Conservation (phyloP, 2,113 vertebrate species). For the Phycodurus eques region DNA sequence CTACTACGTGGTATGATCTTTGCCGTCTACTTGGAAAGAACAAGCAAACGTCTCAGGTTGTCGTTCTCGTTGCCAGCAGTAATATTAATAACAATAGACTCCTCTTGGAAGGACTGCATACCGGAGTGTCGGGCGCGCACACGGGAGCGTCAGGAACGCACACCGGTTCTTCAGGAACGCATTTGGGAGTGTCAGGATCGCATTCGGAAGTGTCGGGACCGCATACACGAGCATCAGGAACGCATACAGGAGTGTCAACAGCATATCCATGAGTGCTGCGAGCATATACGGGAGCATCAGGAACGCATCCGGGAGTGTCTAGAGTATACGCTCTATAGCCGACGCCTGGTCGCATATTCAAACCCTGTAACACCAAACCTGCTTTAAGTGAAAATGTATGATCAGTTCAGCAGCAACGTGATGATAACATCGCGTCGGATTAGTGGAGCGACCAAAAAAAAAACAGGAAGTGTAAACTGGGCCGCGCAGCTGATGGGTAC, state of each 20-base stretch:
- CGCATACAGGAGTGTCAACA: background rate
- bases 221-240: slow-evolving; percentile 5
- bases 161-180: background rate
- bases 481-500: slow-evolving; percentile 23
- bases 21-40: background rate
- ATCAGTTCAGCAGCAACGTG: slow-evolving; percentile 53
- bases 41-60: background rate
- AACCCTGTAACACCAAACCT: slow-evolving; percentile 70
- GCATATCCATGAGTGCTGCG: background rate
- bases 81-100: background rate
- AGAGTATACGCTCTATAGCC: slow-evolving; percentile 33
- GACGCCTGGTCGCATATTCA: slow-evolving; percentile 55
- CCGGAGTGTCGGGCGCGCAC: background rate
- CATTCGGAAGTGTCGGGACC: background rate
- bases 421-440: slow-evolving; percentile 3
- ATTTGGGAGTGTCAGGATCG: background rate
- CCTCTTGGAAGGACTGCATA: background rate
- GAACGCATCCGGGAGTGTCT: background rate
- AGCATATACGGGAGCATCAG: background rate
- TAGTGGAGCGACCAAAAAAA: slow-evolving; percentile 1
- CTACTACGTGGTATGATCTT: background rate
- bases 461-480: background rate
- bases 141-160: background rate
- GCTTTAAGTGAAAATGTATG: slow-evolving; percentile 26
- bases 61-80: background rate